Percentiles rank a stretch among this genome's conserved stretches.
Evolutionary conservation across 2,888 invertebrate genomes (phyloP).

Genomic region (Drosophila flavopinicola): DNA sequence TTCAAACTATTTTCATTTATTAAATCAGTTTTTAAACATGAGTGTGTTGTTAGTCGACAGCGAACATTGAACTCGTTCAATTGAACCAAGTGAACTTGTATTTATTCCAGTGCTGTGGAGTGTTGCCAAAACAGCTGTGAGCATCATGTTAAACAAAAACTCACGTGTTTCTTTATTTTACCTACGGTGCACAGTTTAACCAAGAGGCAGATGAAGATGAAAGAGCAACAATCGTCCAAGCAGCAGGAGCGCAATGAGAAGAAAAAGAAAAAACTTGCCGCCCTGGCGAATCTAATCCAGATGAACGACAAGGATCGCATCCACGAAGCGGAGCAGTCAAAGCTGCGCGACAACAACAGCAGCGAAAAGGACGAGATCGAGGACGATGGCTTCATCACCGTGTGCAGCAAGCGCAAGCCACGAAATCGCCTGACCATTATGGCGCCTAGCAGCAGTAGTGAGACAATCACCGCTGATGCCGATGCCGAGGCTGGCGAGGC

Average conservation of each 20-base stretch:
- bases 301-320: slow-evolving; percentile 87
- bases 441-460: slow-evolving; percentile 34
- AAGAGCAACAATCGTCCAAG: slow-evolving; percentile 83
- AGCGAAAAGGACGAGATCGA: slow-evolving; percentile 15
- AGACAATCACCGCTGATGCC: slow-evolving; percentile 3
- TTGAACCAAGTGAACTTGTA: slow-evolving; percentile 17
- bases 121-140: too few species aligned
- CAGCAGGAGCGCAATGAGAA: slow-evolving; percentile 86
- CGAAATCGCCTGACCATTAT: slow-evolving; percentile 51
- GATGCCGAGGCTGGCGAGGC: slow-evolving; percentile 1
- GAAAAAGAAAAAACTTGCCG: slow-evolving; percentile 88
- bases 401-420: slow-evolving; percentile 69
- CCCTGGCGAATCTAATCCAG: slow-evolving; percentile 86
- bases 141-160: too few species aligned
- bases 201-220: slow-evolving; percentile 63
- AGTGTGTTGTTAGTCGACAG: too few species aligned
- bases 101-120: too few species aligned
- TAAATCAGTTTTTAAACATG: too few species aligned
- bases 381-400: slow-evolving; percentile 71
- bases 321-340: slow-evolving; percentile 59
- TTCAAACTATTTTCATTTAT: too few species aligned
- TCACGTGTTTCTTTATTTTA: slow-evolving; percentile 50
- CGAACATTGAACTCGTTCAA: background rate
- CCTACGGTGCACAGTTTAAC: slow-evolving; percentile 46
- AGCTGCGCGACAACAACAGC: slow-evolving; percentile 35